phyloP scores from a whole-genome alignment of 2,888 invertebrate genomes.

The Resseliella maxima region DNA sequence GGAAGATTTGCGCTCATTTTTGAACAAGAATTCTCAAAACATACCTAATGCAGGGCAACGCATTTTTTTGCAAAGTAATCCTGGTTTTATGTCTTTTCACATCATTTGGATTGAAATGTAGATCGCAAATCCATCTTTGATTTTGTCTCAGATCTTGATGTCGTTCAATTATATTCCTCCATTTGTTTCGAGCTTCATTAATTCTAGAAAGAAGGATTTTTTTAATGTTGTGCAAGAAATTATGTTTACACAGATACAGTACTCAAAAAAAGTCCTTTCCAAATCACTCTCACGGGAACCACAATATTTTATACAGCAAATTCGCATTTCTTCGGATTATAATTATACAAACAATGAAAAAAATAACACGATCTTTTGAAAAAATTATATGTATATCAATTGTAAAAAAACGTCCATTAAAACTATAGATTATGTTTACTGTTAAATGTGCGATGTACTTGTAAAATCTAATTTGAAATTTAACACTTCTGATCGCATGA shows the following conservation, averaged over 20 bases:
- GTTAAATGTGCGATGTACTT: too few relatives aligned
- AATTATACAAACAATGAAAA: too few relatives aligned
- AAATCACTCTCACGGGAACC: neutral
- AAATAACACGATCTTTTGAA: too few relatives aligned
- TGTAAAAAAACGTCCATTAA: too few relatives aligned
- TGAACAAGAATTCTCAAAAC: neutral
- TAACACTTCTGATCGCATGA: too few relatives aligned
- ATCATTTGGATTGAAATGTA: conserved; percentile 9
- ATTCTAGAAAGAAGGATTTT: neutral
- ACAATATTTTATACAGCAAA: neutral
- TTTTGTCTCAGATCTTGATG: neutral
- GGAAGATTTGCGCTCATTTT: neutral
- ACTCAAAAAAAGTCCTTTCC: conserved; percentile 2
- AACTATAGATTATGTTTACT: too few relatives aligned
- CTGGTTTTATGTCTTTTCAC: neutral
- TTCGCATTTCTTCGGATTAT: conserved; percentile 1
- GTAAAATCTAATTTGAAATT: too few relatives aligned
- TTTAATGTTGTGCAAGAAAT: neutral
- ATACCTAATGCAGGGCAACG: neutral
- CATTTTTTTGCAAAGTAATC: neutral
- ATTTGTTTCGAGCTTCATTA: neutral
- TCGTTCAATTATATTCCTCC: neutral
- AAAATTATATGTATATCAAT: too few relatives aligned
- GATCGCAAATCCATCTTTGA: neutral
- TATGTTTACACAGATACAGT: neutral